Evolutionary conservation across 2,888 invertebrate genomes (phyloP), one percentile per base, ranked within the genome.

Genomic region (Amiota mariae): DNA sequence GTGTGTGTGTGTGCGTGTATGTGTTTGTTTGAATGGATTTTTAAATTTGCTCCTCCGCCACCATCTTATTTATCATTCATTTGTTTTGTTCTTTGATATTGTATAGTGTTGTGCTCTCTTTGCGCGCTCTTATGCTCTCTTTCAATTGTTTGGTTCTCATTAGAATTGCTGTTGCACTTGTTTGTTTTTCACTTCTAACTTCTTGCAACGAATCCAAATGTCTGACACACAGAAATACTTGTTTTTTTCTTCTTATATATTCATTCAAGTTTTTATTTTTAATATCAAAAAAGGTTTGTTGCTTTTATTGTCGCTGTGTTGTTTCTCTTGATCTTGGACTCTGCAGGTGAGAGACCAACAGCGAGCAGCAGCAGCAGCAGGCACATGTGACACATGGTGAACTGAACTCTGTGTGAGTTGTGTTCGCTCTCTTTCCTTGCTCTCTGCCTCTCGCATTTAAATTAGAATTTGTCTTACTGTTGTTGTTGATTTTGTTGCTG

Each of bases 401-500:
- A 36, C 36, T 36, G 6, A 36, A 66, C 49, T 66, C 46, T 63
- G 54, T 12, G 3, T 18, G 24, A 18, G 18, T 59, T n/a, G 11
- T 18, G 20, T 59, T 20, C 18, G 70, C 68, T 76, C 24, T 64
- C 67, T 67, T 63, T 72, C 64, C 57, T 74, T 61, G 20, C 56
- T 67, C 51, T 20, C 49, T 73, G 64, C n/a, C 71, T 59, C 64
- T 49, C 70, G 36, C 6, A 36, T 36, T 36, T 6, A 36, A 36
- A 6, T 36, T 36, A 36, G 36, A 36, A 36, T 36, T 36, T 24
- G 24, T 24, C 1, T 36, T 2, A 36, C 2, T 51, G 11, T 8
- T 51, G 49, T 68, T 73, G 64, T 75, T 59, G 51, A 15, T 72
- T 75, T 77, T 79, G 81, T 73, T 78, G 77, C 59, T 75, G 77